Conservation (phyloP, 1,140 invertebrate genomes). For the Cydia strobilella region DNA sequence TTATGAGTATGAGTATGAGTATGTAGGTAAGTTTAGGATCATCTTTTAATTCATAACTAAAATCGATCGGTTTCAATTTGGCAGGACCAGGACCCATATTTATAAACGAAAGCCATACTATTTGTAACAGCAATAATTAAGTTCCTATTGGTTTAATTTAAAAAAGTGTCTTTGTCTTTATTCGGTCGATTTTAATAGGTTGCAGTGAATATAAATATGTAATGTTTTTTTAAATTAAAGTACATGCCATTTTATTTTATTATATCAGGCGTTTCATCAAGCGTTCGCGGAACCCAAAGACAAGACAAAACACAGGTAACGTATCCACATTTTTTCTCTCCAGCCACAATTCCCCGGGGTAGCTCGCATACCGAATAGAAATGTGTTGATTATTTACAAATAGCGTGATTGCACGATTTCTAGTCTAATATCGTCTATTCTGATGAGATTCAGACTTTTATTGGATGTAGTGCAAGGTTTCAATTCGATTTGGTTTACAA, state of each 20-base stretch:
- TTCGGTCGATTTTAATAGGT: too few relatives aligned
- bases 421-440: slow-evolving; percentile 40
- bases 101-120: too few relatives aligned
- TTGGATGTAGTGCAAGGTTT: slow-evolving; percentile 29
- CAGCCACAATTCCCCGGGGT: slow-evolving; percentile 25
- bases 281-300: slow-evolving; percentile 5
- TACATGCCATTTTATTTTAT: background rate
- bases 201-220: too few relatives aligned
- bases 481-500: slow-evolving; percentile 31
- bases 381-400: slow-evolving; percentile 53
- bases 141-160: too few relatives aligned
- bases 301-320: slow-evolving; percentile 24
- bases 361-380: slow-evolving; percentile 45
- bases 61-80: too few relatives aligned
- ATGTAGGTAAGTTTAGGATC: too few relatives aligned
- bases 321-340: slow-evolving; percentile 31
- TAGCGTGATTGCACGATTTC: slow-evolving; percentile 46
- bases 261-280: background rate
- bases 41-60: too few relatives aligned
- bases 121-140: too few relatives aligned
- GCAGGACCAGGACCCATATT: too few relatives aligned
- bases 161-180: too few relatives aligned
- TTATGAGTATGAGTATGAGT: too few relatives aligned
- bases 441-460: slow-evolving; percentile 30
- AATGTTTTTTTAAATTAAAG: too few relatives aligned